Percentiles rank a stretch among this genome's conserved stretches.
Conservation (phyloP, 2,797 vertebrate species). For the Mergus octosetaceus region DNA sequence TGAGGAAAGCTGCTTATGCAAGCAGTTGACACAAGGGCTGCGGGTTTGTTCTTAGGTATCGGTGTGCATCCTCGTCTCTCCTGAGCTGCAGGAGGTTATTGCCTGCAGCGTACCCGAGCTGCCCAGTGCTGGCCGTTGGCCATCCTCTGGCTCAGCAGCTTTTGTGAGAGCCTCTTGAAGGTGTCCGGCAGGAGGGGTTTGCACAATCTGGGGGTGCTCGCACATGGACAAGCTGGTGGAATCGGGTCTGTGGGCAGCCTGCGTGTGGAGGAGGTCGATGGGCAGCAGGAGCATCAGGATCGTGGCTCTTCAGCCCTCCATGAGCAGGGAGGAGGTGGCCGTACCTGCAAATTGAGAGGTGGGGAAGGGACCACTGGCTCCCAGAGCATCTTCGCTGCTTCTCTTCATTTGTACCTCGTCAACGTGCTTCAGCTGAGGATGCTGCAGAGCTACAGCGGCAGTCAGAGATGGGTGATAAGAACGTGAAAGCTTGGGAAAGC, state of each 20-base stretch:
- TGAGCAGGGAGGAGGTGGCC: neutral
- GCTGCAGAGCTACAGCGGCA: neutral
- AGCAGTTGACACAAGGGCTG: neutral
- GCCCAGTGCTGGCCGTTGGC: neutral
- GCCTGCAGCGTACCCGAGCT: neutral
- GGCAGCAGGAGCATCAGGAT: neutral
- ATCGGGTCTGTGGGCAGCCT: neutral
- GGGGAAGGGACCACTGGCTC: neutral
- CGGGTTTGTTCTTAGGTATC: neutral
- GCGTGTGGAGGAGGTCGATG: neutral
- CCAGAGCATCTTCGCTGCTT: neutral
- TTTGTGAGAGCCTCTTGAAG: neutral
- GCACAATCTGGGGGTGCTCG: neutral
- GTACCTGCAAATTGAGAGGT: neutral
- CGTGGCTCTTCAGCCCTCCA: neutral
- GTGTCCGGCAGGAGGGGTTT: neutral
- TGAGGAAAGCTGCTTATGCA: neutral
- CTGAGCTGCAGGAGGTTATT: no score
- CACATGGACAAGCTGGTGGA: fast-evolving
- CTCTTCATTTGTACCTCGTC: neutral
- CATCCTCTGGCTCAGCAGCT: neutral
- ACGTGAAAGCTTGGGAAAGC: neutral
- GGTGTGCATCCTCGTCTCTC: neutral
- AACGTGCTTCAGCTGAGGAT: neutral
- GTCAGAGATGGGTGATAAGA: neutral